A percentile compares a stretch with the other conserved stretches of the same genome.
Evolutionary conservation across 1,140 invertebrate species (phyloP).

Genomic region (Vanessa atalanta): DNA sequence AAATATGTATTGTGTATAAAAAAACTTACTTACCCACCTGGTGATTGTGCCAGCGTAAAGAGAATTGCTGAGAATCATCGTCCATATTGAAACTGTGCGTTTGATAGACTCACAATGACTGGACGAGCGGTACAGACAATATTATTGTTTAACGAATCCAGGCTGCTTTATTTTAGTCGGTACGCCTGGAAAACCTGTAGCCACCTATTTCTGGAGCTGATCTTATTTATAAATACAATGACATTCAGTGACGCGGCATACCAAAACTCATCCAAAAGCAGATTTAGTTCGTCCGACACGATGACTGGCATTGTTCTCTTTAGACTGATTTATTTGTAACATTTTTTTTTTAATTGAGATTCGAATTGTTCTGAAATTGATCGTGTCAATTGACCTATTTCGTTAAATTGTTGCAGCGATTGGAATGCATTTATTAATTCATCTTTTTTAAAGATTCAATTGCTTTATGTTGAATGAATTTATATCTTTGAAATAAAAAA

Average conservation of each 20-base stretch:
- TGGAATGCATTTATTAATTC: slow-evolving; percentile 9
- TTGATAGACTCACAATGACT: slow-evolving; percentile 40
- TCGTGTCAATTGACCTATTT: slow-evolving; percentile 46
- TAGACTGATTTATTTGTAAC: slow-evolving; percentile 57
- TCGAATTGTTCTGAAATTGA: slow-evolving; percentile 34
- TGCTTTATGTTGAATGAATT: slow-evolving; percentile 1
- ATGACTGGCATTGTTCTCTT: slow-evolving; percentile 73
- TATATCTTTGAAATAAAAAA: background rate
- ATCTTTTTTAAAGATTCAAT: background rate
- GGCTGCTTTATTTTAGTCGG: slow-evolving; percentile 81
- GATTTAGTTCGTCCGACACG: slow-evolving; percentile 67
- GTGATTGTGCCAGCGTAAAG: slow-evolving; percentile 90
- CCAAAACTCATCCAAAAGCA: slow-evolving; percentile 80
- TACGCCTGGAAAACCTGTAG: slow-evolving; percentile 81
- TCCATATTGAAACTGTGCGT: slow-evolving; percentile 65
- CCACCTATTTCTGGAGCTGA: slow-evolving; percentile 82
- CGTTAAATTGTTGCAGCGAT: slow-evolving; percentile 14
- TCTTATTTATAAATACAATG: slow-evolving; percentile 81
- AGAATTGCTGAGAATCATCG: slow-evolving; percentile 86
- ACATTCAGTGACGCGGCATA: slow-evolving; percentile 80
- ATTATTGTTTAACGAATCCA: slow-evolving; percentile 80
- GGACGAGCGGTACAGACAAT: slow-evolving; percentile 55
- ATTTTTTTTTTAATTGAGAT: slow-evolving; percentile 41
- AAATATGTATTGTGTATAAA: slow-evolving; percentile 40
- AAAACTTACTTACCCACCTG: slow-evolving; percentile 82